Percentiles rank a stretch among this genome's conserved stretches.
Evolutionary conservation across 37 sponge, comb jelly and placozoan species (phyloP).

Genomic region (Geodia barretti): DNA sequence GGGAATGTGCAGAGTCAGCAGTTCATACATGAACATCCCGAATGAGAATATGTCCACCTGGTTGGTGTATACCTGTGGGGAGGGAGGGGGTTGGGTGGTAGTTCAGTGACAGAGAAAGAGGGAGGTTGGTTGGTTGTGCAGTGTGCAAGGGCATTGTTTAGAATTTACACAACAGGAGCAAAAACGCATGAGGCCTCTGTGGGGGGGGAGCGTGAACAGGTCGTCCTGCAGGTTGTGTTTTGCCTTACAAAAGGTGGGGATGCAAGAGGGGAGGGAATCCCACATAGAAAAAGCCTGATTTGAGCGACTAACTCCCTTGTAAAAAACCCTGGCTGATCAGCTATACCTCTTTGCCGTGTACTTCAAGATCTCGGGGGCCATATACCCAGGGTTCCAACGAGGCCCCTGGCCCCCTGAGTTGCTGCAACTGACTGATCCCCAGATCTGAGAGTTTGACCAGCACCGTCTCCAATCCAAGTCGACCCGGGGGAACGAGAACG

Average conservation of each 20-base stretch:
- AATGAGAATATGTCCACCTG: constrained; percentile 88
- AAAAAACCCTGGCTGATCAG: too few species aligned
- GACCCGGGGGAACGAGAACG: constrained; percentile 2
- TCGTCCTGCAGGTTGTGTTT: too few species aligned
- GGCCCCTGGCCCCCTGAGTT: constrained; percentile 59
- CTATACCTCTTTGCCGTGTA: constrained; percentile 62
- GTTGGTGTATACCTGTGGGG: constrained; percentile 35
- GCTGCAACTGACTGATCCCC: constrained; percentile 86
- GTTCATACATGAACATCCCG: constrained; percentile 84
- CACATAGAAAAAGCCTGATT: too few species aligned
- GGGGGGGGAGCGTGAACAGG: constrained; percentile 10
- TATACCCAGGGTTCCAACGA: constrained; percentile 84
- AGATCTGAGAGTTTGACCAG: constrained; percentile 81
- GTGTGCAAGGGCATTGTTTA: too few species aligned
- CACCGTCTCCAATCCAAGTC: constrained; percentile 19
- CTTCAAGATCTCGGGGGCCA: constrained; percentile 87
- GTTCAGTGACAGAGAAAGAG: not conserved
- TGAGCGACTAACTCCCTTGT: too few species aligned
- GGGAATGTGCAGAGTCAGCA: constrained; percentile 75
- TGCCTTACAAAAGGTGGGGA: too few species aligned
- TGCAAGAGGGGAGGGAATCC: not conserved
- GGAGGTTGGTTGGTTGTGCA: not conserved
- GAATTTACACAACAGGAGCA: too few species aligned
- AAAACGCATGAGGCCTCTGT: too few species aligned
- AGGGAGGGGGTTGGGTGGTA: not conserved